Conservation (phyloP, 2,888 invertebrate species). For the Amphiduros pacificus region DNA sequence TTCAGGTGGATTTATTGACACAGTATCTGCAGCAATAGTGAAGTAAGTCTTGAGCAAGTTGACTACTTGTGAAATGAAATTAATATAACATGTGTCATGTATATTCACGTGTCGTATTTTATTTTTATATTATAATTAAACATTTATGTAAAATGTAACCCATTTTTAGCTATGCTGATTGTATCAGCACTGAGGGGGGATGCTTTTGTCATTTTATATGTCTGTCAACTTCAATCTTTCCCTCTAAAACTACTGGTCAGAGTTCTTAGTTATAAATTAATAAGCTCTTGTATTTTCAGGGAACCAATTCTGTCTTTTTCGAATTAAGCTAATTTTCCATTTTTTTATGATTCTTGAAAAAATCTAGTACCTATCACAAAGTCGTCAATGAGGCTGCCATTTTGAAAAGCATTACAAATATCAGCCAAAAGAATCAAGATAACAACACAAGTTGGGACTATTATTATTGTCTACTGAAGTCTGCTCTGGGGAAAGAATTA, state of each 20-base stretch:
- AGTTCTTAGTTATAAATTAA: not conserved
- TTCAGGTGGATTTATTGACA: conserved; percentile 49
- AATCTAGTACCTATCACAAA: too few species aligned
- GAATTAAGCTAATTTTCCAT: not conserved
- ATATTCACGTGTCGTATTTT: not conserved
- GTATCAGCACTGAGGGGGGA: too few species aligned
- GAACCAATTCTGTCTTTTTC: not conserved
- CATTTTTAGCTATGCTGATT: not conserved
- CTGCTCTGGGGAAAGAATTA: too few species aligned
- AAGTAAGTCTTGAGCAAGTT: conserved; percentile 48
- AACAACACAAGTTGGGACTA: too few species aligned
- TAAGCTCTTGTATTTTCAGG: not conserved
- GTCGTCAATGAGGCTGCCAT: too few species aligned
- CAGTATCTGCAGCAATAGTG: conserved; percentile 44
- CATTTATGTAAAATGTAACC: not conserved
- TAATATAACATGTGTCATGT: too few species aligned
- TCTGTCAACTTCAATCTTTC: too few species aligned
- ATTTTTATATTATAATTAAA: not conserved
- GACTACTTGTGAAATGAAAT: too few species aligned
- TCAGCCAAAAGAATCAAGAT: too few species aligned
- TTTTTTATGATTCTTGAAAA: too few species aligned
- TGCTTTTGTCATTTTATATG: not conserved
- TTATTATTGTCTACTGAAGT: too few species aligned
- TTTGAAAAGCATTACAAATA: too few species aligned
- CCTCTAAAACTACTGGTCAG: not conserved